A percentile compares a stretch with the other conserved stretches of the same genome.
Conservation (phyloP, 92 coral and sea anemone genomes). For the Nematostella vectensis region DNA sequence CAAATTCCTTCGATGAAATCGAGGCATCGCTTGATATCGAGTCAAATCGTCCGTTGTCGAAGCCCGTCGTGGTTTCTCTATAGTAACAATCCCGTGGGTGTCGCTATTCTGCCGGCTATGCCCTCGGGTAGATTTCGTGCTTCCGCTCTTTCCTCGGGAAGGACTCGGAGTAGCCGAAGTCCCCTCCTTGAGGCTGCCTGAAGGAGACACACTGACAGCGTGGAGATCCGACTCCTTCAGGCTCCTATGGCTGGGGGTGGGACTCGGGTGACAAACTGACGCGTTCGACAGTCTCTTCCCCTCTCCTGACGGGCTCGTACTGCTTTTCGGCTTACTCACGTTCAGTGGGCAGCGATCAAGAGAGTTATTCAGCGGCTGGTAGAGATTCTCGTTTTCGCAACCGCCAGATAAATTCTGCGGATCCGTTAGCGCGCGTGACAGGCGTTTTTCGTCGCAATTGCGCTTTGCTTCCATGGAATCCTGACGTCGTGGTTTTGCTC, state of each 20-base stretch:
- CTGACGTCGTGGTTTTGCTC: background rate
- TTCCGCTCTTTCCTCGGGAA: background rate
- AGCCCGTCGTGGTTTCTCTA: constrained; percentile 15
- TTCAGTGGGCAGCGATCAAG: constrained; percentile 39
- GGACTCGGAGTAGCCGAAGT: too few species aligned
- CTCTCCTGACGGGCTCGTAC: constrained; percentile 2
- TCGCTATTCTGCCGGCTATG: constrained; percentile 22
- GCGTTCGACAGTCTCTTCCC: constrained; percentile 6
- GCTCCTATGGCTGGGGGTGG: background rate
- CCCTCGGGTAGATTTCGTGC: background rate
- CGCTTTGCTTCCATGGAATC: background rate
- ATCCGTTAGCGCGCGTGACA: constrained; percentile 6
- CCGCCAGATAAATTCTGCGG: background rate
- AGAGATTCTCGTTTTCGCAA: constrained; percentile 12
- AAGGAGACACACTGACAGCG: constrained; percentile 16
- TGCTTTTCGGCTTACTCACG: constrained; percentile 19
- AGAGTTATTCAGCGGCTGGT: constrained; percentile 27
- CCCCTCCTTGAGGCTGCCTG: constrained; percentile 11
- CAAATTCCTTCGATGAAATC: constrained; percentile 26
- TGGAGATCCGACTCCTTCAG: constrained; percentile 8
- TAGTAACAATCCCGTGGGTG: constrained; percentile 23
- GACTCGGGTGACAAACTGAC: constrained; percentile 2
- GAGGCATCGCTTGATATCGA: background rate
- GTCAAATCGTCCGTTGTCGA: background rate
- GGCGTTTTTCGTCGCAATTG: background rate